Conservation (phyloP, 2,797 vertebrate genomes). For the Mycteria americana region DNA sequence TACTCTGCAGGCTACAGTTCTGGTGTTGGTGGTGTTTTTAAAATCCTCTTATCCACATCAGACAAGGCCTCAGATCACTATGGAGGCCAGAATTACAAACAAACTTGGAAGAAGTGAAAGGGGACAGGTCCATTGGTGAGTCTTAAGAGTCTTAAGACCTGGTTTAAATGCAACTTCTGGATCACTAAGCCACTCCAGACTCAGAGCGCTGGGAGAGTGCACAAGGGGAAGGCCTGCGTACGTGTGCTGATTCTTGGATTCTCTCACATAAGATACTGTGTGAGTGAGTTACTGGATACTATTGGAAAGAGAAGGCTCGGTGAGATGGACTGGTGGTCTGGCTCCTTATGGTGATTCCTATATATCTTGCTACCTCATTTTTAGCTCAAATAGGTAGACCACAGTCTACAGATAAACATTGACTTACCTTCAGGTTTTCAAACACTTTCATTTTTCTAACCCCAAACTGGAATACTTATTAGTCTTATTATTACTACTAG, state of each 20-base stretch:
- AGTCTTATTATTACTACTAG: too few species aligned
- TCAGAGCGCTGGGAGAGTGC: neutral
- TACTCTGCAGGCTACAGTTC: neutral
- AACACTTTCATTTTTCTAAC: neutral
- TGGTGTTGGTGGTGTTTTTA: neutral
- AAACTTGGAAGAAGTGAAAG: neutral
- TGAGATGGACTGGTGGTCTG: neutral
- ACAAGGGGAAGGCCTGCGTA: neutral
- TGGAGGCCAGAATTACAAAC: neutral
- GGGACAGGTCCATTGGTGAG: neutral
- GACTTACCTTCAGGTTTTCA: neutral
- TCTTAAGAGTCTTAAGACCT: neutral
- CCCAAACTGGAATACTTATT: neutral
- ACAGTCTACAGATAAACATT: neutral
- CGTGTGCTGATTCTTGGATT: neutral
- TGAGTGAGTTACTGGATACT: neutral
- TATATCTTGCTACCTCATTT: neutral
- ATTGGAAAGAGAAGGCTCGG: neutral
- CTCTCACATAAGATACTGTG: neutral
- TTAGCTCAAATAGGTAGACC: neutral
- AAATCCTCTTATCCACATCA: neutral
- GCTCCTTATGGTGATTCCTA: neutral
- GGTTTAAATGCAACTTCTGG: neutral
- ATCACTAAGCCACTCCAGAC: neutral
- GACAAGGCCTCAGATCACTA: neutral